Conservation (phyloP, 2,113 vertebrate species). For the Pseudorasbora parva region DNA sequence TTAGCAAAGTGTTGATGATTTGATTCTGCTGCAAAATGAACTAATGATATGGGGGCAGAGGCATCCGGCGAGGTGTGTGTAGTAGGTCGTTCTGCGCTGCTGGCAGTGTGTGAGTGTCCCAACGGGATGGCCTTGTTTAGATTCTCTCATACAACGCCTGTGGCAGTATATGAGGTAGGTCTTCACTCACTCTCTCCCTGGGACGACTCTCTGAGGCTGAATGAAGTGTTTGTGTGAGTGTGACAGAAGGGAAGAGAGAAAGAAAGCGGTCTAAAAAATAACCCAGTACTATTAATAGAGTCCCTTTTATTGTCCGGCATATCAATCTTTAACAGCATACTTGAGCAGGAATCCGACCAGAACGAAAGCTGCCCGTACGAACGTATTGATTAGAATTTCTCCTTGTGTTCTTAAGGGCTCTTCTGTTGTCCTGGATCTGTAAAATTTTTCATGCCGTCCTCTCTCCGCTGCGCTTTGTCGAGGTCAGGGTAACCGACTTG, state of each 20-base stretch:
- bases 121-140: constrained; percentile 87
- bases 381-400: constrained; percentile 17
- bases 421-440: constrained; percentile 24
- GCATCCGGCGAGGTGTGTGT: constrained; percentile 59
- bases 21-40: constrained; percentile 73
- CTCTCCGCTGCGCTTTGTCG: background rate
- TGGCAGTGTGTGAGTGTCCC: constrained; percentile 77
- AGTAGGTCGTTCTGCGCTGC: constrained; percentile 84
- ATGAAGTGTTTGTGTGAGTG: constrained; percentile 36
- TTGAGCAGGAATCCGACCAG: background rate
- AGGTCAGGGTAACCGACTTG: constrained; percentile 14
- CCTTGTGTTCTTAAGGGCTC: constrained; percentile 21
- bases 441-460: constrained; percentile 30
- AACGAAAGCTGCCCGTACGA: constrained; percentile 4
- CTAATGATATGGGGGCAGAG: constrained; percentile 78
- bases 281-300: constrained; percentile 32
- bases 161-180: constrained; percentile 83
- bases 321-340: constrained; percentile 33
- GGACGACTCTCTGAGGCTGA: constrained; percentile 76
- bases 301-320: constrained; percentile 20
- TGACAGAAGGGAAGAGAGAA: background rate
- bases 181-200: constrained; percentile 80
- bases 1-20: constrained; percentile 72
- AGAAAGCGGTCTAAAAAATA: background rate
- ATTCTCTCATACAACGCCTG: constrained; percentile 84